Percentiles rank a stretch among this genome's conserved stretches.
These are phyloP conservation scores for Chionoecetes opilio DNA, from an alignment of 1,140 invertebrate genomes.

Conservation along the genomic window DNA sequence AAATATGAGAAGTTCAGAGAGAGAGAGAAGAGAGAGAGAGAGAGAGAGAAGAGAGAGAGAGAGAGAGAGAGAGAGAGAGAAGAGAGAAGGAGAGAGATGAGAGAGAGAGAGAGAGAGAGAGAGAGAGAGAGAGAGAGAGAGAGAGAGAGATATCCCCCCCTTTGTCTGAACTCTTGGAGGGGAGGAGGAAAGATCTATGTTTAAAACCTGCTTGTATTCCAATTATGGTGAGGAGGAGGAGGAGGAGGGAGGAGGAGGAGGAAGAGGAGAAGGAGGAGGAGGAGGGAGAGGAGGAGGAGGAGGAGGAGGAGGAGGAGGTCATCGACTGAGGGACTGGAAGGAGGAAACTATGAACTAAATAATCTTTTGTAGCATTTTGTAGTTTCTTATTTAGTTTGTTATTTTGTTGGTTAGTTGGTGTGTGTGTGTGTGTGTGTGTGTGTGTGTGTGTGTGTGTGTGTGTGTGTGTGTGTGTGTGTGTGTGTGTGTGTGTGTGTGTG, in stretches of 20 bases:
- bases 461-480: neutral
- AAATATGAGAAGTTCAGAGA: no score
- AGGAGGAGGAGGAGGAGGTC: slow-evolving; percentile 23
- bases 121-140: slow-evolving; percentile 27
- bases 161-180: no score
- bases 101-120: neutral
- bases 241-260: no score
- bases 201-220: slow-evolving; percentile 17
- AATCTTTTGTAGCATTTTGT: neutral
- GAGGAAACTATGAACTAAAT: no score
- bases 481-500: slow-evolving; percentile 27
- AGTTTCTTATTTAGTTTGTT: neutral
- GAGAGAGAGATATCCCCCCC: neutral
- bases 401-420: neutral
- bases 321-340: slow-evolving; percentile 25
- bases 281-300: slow-evolving; percentile 12
- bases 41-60: no score
- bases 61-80: no score
- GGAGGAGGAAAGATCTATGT: neutral
- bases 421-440: neutral
- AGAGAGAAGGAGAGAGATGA: neutral
- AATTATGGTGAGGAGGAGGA: neutral
- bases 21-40: no score
- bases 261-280: neutral
- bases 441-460: neutral